Percentiles rank a stretch among this genome's conserved stretches.
These are phyloP conservation scores for Ptychodera flava DNA, from an alignment of 35 echinoderm and acorn worm species.

Conservation along the genomic window DNA sequence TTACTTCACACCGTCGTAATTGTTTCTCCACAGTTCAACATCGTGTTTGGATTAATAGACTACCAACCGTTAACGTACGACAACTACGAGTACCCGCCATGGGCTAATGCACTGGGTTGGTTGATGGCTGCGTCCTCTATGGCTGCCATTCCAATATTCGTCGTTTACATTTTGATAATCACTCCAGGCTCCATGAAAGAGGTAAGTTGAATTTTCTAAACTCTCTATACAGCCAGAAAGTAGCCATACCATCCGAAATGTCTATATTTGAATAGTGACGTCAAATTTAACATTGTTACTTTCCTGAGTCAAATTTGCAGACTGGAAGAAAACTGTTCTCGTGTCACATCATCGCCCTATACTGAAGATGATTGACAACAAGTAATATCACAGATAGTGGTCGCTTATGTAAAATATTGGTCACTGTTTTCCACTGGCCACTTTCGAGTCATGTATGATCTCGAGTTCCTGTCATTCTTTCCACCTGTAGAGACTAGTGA, in stretches of 20 bases:
- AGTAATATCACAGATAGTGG: too few relatives aligned
- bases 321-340: too few relatives aligned
- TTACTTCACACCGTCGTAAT: too few relatives aligned
- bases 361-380: background rate
- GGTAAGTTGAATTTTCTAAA: slow-evolving; percentile 40
- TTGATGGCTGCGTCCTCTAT: slow-evolving; percentile 67
- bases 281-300: too few relatives aligned
- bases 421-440: too few relatives aligned
- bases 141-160: slow-evolving; percentile 64
- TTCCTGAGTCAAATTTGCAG: too few relatives aligned
- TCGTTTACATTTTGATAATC: slow-evolving; percentile 48
- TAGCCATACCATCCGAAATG: too few relatives aligned
- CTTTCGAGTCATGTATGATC: too few relatives aligned
- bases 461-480: too few relatives aligned
- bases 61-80: slow-evolving; percentile 45
- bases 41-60: slow-evolving; percentile 57
- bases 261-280: too few relatives aligned
- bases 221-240: too few relatives aligned
- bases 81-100: slow-evolving; percentile 69
- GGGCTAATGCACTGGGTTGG: slow-evolving; percentile 85
- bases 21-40: slow-evolving; percentile 37
- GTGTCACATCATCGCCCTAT: background rate
- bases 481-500: background rate
- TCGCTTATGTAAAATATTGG: too few relatives aligned
- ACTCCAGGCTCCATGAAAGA: slow-evolving; percentile 58